Conservation (phyloP, 2,888 invertebrate genomes). For the Oeneis ivallda region DNA sequence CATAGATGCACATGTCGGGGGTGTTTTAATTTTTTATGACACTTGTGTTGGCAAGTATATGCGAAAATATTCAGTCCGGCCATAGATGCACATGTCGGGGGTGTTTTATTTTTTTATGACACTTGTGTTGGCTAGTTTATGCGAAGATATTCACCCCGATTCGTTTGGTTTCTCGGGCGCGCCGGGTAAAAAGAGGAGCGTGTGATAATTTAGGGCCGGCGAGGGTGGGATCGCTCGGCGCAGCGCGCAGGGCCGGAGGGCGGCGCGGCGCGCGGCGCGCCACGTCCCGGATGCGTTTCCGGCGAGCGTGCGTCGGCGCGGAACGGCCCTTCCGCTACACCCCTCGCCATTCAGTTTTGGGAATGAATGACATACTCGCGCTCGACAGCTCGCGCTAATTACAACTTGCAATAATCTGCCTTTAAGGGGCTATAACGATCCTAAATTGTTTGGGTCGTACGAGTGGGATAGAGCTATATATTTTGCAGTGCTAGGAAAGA, state of each 20-base stretch:
- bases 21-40: too few relatives aligned
- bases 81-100: too few relatives aligned
- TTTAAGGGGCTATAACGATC: too few relatives aligned
- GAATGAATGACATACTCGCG: constrained; percentile 56
- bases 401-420: constrained; percentile 8
- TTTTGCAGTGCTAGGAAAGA: too few relatives aligned
- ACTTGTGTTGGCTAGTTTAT: too few relatives aligned
- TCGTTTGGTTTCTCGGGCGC: constrained; percentile 5
- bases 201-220: constrained; percentile 41
- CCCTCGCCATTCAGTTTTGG: constrained; percentile 64
- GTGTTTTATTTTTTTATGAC: too few relatives aligned
- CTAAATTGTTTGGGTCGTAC: too few relatives aligned
- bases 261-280: constrained; percentile 55
- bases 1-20: too few relatives aligned
- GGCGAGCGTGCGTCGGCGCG: constrained; percentile 71
- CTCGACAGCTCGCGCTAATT: constrained; percentile 18
- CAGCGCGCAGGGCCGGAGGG: too few relatives aligned
- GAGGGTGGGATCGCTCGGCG: constrained; percentile 51
- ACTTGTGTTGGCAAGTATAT: too few relatives aligned
- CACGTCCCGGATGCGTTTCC: constrained; percentile 79
- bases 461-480: too few relatives aligned
- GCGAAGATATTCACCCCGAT: constrained; percentile 2
- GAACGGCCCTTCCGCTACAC: constrained; percentile 77
- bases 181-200: constrained; percentile 26
- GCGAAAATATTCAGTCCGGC: too few relatives aligned